phyloP scores from a whole-genome alignment of 2,888 invertebrate species.

The Scelioninae gen. 1 region DNA sequence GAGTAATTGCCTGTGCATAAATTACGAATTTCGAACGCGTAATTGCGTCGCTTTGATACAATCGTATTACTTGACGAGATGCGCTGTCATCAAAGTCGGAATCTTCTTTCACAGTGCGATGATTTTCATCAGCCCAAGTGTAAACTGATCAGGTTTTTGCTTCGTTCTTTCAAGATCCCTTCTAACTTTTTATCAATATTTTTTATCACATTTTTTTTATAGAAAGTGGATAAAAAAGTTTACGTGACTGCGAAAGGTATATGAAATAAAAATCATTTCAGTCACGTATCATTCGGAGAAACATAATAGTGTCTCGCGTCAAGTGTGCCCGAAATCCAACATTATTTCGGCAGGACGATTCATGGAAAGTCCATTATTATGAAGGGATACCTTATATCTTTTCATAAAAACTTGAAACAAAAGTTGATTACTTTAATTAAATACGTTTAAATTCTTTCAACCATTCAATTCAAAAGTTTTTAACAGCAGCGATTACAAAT shows the following conservation, averaged over 20 bases:
- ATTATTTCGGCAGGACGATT: slow-evolving; percentile 30
- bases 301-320: slow-evolving; percentile 35
- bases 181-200: neutral
- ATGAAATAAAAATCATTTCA: slow-evolving; percentile 32
- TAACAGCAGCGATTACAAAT: neutral
- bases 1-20: slow-evolving; percentile 73
- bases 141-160: slow-evolving; percentile 18
- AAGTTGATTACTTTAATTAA: neutral
- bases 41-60: slow-evolving; percentile 72
- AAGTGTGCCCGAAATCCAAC: slow-evolving; percentile 42
- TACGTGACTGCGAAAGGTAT: slow-evolving; percentile 27
- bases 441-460: neutral
- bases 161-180: neutral
- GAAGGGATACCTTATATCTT: neutral
- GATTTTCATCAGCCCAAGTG: slow-evolving; percentile 7
- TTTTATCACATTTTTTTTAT: neutral
- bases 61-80: slow-evolving; percentile 45
- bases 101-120: slow-evolving; percentile 20
- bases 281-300: slow-evolving; percentile 46
- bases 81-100: slow-evolving; percentile 32
- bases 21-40: slow-evolving; percentile 72
- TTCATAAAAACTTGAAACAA: neutral
- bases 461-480: neutral
- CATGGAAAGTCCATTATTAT: neutral
- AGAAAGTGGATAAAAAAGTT: slow-evolving; percentile 6